A percentile compares a stretch with the other conserved stretches of the same genome.
Evolutionary conservation across 2,113 vertebrate species (phyloP).

Genomic region (Chunga burmeisteri): DNA sequence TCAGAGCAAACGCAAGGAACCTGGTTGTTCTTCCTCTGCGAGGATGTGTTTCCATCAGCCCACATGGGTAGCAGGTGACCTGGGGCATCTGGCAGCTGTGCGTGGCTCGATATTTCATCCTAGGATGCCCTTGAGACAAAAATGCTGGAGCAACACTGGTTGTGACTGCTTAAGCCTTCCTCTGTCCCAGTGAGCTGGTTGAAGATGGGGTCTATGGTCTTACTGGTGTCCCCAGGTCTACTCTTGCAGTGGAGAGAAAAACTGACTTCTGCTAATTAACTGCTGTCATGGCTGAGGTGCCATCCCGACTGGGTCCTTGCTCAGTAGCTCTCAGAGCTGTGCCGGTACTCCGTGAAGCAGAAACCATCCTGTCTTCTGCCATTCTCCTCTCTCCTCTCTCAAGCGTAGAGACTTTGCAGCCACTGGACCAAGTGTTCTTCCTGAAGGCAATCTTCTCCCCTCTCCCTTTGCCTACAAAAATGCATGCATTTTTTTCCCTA

Average conservation of each 20-base stretch:
- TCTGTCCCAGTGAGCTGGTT: not conserved
- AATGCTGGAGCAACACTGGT: not conserved
- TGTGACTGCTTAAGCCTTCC: not conserved
- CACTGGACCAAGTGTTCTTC: not conserved
- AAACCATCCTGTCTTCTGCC: not conserved
- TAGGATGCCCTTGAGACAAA: not conserved
- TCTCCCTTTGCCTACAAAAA: not conserved
- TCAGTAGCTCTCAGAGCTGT: not conserved
- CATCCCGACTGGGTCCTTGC: not conserved
- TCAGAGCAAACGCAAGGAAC: not conserved
- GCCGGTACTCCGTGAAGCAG: accelerated
- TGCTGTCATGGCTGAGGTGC: not conserved
- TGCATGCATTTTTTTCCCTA: accelerated
- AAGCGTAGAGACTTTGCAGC: not conserved
- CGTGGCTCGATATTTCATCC: not conserved
- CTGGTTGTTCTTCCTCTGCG: not conserved
- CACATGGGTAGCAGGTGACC: not conserved
- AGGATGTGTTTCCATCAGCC: not conserved
- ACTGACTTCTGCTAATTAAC: not conserved
- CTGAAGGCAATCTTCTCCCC: not conserved
- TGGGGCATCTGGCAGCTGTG: not conserved
- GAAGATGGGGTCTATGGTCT: not conserved
- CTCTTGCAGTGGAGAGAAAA: not conserved
- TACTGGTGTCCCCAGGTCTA: not conserved
- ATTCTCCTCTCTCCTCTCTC: not conserved